phyloP scores from a whole-genome alignment of 2,797 vertebrate species.

The Sebastes jordani region DNA sequence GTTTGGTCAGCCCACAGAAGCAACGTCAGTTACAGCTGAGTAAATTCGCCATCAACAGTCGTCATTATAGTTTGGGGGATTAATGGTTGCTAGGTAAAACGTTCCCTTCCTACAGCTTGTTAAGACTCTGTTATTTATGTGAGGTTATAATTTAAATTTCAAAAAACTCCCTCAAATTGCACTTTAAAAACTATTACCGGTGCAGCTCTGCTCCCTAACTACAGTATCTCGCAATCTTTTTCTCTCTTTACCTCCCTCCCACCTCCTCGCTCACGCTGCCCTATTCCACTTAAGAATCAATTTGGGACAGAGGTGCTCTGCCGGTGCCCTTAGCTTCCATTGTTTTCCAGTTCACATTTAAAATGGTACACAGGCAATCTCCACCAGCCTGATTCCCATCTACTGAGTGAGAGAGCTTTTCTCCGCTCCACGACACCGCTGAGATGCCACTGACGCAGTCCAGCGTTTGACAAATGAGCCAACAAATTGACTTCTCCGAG shows the following conservation, averaged over 20 bases:
- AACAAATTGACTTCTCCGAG: conserved; percentile 79
- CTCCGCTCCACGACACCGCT: conserved; percentile 54
- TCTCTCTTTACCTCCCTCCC: conserved; percentile 24
- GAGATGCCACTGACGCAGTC: conserved; percentile 67
- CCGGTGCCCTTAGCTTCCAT: conserved; percentile 64
- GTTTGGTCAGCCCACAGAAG: conserved; percentile 4
- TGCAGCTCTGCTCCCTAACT: background rate
- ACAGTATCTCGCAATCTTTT: conserved; percentile 25
- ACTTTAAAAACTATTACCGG: background rate
- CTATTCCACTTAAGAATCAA: conserved; percentile 74
- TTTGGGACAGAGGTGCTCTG: conserved; percentile 59
- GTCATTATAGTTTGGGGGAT: background rate
- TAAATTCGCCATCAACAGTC: background rate
- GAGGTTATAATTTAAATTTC: background rate
- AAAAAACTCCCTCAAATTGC: background rate
- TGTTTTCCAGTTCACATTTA: conserved; percentile 70
- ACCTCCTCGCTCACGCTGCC: conserved; percentile 25
- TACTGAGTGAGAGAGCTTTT: conserved; percentile 59
- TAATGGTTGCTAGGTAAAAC: background rate
- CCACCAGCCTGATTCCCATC: conserved; percentile 56
- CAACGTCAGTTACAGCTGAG: background rate
- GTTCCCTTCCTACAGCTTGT: background rate
- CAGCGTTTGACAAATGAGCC: conserved; percentile 80
- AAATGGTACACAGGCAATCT: conserved; percentile 66
- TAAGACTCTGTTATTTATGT: background rate